Conservation (phyloP, 2,113 vertebrate species). For the Actenoides lindsayi region DNA sequence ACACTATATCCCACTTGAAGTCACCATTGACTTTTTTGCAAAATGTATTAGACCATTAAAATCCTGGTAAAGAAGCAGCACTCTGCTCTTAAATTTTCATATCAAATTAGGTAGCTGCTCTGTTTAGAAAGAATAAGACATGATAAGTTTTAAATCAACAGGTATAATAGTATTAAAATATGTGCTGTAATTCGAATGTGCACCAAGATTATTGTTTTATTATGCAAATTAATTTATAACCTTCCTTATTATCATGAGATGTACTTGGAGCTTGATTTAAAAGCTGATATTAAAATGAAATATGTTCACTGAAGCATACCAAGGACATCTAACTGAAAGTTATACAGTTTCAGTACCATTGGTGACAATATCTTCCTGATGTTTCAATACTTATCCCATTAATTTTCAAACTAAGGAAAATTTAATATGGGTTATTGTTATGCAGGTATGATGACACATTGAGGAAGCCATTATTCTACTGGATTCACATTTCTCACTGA, state of each 20-base stretch:
- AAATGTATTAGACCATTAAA: not conserved
- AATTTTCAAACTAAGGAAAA: slow-evolving; percentile 40
- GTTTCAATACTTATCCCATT: slow-evolving; percentile 35
- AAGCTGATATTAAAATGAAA: slow-evolving; percentile 57
- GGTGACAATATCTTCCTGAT: not conserved
- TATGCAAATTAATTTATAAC: slow-evolving; percentile 62
- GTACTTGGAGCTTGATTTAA: slow-evolving; percentile 49
- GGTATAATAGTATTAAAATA: slow-evolving; percentile 32
- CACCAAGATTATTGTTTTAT: slow-evolving; percentile 50
- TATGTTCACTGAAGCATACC: slow-evolving; percentile 32
- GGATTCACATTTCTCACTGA: not conserved
- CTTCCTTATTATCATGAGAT: slow-evolving; percentile 41
- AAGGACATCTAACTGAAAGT: slow-evolving; percentile 36
- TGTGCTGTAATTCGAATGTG: not conserved
- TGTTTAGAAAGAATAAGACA: not conserved
- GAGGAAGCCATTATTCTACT: not conserved
- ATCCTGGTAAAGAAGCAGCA: not conserved
- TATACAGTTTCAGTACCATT: not conserved
- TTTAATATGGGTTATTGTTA: not conserved
- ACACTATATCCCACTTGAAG: not conserved
- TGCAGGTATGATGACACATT: not conserved
- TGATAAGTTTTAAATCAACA: not conserved
- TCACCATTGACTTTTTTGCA: not conserved
- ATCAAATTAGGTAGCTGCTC: not conserved
- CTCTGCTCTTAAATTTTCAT: not conserved